phyloP scores from a whole-genome alignment of 2,888 invertebrate genomes.

The Acholoe squamosa region DNA sequence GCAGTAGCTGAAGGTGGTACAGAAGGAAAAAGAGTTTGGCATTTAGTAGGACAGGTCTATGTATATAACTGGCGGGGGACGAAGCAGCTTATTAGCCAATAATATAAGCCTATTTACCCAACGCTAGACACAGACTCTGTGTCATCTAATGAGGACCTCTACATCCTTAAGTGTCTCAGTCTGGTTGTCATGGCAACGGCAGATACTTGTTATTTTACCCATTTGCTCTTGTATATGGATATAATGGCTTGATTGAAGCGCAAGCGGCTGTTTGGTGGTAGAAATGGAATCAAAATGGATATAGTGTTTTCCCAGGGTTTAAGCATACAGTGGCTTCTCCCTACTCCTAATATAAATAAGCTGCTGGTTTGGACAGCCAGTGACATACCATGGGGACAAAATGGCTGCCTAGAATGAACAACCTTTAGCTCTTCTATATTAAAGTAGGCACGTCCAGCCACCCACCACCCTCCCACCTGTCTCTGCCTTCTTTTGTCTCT shows the following conservation, averaged over 20 bases:
- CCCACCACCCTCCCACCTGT: too few species aligned
- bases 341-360: too few species aligned
- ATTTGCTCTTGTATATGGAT: not conserved
- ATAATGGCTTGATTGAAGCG: not conserved
- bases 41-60: not conserved
- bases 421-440: not conserved
- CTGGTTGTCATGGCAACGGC: slow-evolving; percentile 51
- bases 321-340: too few species aligned
- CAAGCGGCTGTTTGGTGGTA: too few species aligned
- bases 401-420: too few species aligned
- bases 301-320: too few species aligned
- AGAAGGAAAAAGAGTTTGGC: not conserved
- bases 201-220: slow-evolving; percentile 55
- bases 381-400: too few species aligned
- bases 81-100: not conserved
- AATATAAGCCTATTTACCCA: slow-evolving; percentile 24
- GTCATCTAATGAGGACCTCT: slow-evolving; percentile 11
- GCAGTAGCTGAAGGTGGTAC: not conserved
- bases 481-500: too few species aligned
- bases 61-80: not conserved
- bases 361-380: too few species aligned
- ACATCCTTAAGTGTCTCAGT: slow-evolving; percentile 51
- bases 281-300: too few species aligned
- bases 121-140: not conserved
- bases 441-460: too few species aligned